A percentile compares a stretch with the other conserved stretches of the same genome.
Conservation (phyloP, 2,797 vertebrate genomes). For the Xerus rutilus region DNA sequence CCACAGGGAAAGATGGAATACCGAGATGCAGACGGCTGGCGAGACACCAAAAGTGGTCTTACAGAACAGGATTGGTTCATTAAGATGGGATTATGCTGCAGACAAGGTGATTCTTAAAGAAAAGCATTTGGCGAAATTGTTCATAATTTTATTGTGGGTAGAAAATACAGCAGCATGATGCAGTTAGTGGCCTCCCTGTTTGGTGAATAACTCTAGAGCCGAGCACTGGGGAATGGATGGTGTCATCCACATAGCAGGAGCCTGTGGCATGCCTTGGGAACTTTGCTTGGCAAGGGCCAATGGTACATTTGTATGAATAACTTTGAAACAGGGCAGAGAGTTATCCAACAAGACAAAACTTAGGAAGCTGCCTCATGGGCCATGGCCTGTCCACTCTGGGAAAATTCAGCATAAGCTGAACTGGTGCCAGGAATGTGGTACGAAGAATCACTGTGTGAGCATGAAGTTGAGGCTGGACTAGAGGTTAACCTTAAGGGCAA, state of each 20-base stretch:
- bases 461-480: not conserved
- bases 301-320: not conserved
- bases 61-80: not conserved
- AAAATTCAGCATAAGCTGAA: not conserved
- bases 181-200: not conserved
- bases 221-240: not conserved
- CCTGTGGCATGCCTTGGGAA: not conserved
- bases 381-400: not conserved
- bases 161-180: accelerated
- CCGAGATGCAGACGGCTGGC: not conserved
- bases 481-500: not conserved
- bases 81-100: not conserved
- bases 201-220: not conserved
- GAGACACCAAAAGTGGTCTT: not conserved
- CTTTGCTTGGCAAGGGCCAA: not conserved
- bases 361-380: not conserved
- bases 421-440: too few species aligned
- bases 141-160: not conserved
- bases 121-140: not conserved
- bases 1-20: not conserved
- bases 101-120: not conserved
- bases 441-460: not conserved
- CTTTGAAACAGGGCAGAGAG: not conserved
- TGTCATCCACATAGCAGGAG: not conserved
- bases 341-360: not conserved